These are phyloP conservation scores for Apodemus agrarius DNA, from an alignment of 2,797 vertebrate genomes.

Conservation along the genomic window DNA sequence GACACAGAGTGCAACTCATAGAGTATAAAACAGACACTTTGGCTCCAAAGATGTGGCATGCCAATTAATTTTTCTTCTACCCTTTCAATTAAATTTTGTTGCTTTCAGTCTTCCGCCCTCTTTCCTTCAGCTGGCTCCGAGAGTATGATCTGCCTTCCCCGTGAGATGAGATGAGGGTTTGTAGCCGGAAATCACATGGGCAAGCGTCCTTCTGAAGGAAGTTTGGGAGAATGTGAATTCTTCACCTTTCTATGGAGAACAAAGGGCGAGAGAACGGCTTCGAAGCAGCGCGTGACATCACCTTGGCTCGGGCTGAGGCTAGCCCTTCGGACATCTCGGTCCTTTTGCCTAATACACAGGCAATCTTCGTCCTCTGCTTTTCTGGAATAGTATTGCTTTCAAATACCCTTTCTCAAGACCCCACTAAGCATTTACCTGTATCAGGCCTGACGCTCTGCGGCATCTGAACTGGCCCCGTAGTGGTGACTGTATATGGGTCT, in stretches of 20 bases:
- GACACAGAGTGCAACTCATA: conserved; percentile 87
- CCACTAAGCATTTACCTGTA: neutral
- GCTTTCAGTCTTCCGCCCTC: conserved; percentile 62
- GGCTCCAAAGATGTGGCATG: conserved; percentile 82
- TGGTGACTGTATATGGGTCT: neutral
- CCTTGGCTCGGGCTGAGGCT: neutral
- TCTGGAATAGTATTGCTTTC: conserved; percentile 32
- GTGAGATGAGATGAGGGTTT: conserved; percentile 60
- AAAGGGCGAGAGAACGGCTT: conserved; percentile 26
- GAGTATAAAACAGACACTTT: conserved; percentile 84
- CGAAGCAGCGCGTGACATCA: neutral
- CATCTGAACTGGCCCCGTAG: neutral
- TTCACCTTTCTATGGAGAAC: conserved; percentile 56
- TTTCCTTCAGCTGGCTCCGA: conserved; percentile 59
- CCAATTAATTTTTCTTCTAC: conserved; percentile 87
- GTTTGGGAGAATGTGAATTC: neutral
- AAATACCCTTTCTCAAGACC: neutral
- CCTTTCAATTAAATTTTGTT: conserved; percentile 78
- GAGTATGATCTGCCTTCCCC: conserved; percentile 31
- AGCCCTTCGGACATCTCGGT: neutral
- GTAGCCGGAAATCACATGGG: neutral
- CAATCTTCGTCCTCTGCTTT: neutral
- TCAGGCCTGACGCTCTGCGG: neutral
- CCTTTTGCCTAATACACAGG: neutral
- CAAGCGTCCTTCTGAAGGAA: conserved; percentile 46